Conservation (phyloP, 2,113 vertebrate genomes). For the Puffinus mauretanicus region DNA sequence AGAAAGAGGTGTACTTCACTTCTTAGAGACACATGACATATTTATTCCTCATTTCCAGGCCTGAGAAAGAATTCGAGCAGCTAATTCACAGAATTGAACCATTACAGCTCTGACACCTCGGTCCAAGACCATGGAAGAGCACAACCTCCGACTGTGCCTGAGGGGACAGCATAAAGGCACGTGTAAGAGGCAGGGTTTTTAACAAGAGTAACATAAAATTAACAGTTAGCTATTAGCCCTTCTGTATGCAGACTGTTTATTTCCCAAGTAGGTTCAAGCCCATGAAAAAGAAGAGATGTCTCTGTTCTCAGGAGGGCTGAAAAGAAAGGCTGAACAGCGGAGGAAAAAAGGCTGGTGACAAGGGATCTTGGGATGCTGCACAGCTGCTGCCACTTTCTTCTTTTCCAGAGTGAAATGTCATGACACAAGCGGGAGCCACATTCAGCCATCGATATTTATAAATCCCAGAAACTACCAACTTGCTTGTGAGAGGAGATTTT, state of each 20-base stretch:
- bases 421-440: neutral
- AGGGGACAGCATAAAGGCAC: neutral
- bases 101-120: neutral
- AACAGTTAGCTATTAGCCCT: neutral
- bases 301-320: neutral
- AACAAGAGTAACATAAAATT: neutral
- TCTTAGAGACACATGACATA: neutral
- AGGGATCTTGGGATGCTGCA: neutral
- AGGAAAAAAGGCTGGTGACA: neutral
- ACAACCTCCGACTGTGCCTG: neutral
- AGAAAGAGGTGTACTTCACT: neutral
- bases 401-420: conserved; percentile 14
- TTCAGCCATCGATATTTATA: conserved; percentile 23
- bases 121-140: neutral
- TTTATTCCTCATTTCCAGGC: neutral
- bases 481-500: neutral
- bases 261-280: neutral
- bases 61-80: neutral
- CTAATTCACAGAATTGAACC: neutral
- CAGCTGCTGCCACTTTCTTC: neutral
- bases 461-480: neutral
- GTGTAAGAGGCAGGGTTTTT: neutral
- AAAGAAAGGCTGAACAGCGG: neutral
- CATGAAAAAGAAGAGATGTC: neutral
- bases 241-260: neutral